phyloP scores from a whole-genome alignment of 92 coral and sea anemone species.

The Parazoanthus darwini region DNA sequence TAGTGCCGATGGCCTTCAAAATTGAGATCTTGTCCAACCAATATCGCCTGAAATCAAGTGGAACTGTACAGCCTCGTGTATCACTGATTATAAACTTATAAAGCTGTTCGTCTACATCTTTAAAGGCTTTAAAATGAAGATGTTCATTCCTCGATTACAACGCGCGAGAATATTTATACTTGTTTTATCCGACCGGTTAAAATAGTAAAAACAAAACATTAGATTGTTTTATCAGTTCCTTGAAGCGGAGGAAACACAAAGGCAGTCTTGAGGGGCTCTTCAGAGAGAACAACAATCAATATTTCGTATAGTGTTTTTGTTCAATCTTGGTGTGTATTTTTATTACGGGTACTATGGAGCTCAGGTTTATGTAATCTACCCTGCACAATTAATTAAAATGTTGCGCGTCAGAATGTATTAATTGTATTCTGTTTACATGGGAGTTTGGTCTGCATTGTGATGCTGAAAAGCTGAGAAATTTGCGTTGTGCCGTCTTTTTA shows the following conservation, averaged over 20 bases:
- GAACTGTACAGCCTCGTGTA: neutral
- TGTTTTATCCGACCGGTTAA: too few species aligned
- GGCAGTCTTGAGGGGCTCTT: slow-evolving; percentile 8
- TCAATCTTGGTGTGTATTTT: neutral
- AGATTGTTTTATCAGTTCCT: neutral
- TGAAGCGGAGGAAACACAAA: slow-evolving; percentile 13
- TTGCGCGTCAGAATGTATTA: slow-evolving; percentile 32
- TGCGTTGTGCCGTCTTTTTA: neutral
- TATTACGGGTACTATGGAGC: neutral
- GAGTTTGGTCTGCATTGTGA: neutral
- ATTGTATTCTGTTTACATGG: slow-evolving; percentile 4
- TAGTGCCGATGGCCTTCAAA: neutral
- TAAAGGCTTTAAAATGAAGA: neutral
- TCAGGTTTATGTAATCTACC: neutral
- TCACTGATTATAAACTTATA: too few species aligned
- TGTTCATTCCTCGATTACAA: too few species aligned
- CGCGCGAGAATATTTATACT: too few species aligned
- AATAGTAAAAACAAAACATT: too few species aligned
- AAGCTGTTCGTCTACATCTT: neutral
- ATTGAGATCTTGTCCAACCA: neutral
- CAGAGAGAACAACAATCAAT: slow-evolving; percentile 2
- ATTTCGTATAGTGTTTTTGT: slow-evolving; percentile 12
- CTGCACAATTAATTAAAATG: slow-evolving; percentile 13
- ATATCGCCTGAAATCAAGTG: neutral
- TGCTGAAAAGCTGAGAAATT: slow-evolving; percentile 12